Conservation (phyloP, 1,140 invertebrate species). For the Bombus breviceps region DNA sequence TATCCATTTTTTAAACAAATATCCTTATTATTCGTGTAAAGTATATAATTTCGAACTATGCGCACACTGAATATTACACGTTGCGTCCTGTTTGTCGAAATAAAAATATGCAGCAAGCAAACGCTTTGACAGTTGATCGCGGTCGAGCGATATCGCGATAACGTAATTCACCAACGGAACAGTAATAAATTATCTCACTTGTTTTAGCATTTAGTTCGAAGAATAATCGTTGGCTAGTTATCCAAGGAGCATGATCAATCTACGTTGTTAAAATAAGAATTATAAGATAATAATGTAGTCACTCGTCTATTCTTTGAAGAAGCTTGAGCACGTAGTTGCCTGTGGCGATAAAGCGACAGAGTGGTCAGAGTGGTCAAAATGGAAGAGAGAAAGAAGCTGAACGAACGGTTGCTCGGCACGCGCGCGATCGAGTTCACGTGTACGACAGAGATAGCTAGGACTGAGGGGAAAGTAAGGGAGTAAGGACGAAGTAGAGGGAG, state of each 20-base stretch:
- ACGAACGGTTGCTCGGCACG: conserved; percentile 20
- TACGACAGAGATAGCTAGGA: background rate
- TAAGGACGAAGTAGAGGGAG: conserved; percentile 8
- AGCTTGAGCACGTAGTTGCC: background rate
- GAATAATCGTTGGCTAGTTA: background rate
- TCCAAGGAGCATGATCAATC: background rate
- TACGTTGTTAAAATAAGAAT: background rate
- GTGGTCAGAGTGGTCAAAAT: background rate
- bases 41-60: background rate
- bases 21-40: background rate
- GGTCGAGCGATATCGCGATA: no score
- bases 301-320: background rate
- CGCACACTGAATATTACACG: no score
- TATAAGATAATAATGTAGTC: conserved; percentile 11
- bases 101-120: background rate
- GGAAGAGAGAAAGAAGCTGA: background rate
- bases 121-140: background rate
- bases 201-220: background rate
- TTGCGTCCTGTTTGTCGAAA: no score
- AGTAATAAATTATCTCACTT: no score
- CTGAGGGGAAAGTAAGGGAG: background rate
- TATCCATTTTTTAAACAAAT: no score
- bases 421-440: background rate
- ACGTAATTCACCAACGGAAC: background rate
- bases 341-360: background rate